These are phyloP conservation scores for Drosophila persimilis DNA, from an alignment of 1,140 invertebrate genomes.

Conservation along the genomic window DNA sequence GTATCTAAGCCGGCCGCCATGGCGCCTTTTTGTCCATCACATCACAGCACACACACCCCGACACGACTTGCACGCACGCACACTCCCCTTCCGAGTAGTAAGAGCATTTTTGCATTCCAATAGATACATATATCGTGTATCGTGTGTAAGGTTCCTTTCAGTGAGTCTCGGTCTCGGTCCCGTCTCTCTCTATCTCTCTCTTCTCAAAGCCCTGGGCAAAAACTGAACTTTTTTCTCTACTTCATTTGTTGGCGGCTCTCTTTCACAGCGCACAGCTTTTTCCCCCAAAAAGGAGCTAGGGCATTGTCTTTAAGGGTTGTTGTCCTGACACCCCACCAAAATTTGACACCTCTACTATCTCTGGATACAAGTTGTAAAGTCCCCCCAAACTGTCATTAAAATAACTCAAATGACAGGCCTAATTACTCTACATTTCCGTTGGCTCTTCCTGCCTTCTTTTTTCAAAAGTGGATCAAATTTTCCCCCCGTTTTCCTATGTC, in stretches of 20 bases:
- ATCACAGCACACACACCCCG: too few species aligned
- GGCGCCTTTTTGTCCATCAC: slow-evolving; percentile 60
- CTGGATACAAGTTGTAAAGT: slow-evolving; percentile 13
- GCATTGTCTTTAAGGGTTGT: not conserved
- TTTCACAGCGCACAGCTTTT: slow-evolving; percentile 31
- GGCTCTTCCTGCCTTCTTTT: slow-evolving; percentile 1
- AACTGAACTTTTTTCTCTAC: slow-evolving; percentile 41
- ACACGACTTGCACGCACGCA: too few species aligned
- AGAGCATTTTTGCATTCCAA: slow-evolving; percentile 48
- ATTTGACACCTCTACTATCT: slow-evolving; percentile 9
- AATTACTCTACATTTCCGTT: slow-evolving; percentile 16
- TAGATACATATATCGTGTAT: slow-evolving; percentile 22
- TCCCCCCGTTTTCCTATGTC: not conserved
- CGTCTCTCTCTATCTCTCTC: slow-evolving; percentile 10
- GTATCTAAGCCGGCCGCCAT: slow-evolving; percentile 61
- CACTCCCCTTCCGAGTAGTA: slow-evolving; percentile 6
- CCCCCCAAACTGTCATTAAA: not conserved
- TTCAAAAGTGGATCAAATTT: slow-evolving; percentile 1
- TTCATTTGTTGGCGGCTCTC: slow-evolving; percentile 38
- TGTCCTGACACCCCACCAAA: not conserved
- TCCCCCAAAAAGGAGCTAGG: not conserved
- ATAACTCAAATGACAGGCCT: slow-evolving; percentile 10
- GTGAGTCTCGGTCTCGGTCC: too few species aligned
- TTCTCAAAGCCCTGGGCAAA: not conserved
- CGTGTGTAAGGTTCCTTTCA: slow-evolving; percentile 22